Percentiles rank a stretch among this genome's conserved stretches.
These are phyloP conservation scores for Ardeotis arabs DNA, from an alignment of 2,113 vertebrate species.

Conservation along the genomic window DNA sequence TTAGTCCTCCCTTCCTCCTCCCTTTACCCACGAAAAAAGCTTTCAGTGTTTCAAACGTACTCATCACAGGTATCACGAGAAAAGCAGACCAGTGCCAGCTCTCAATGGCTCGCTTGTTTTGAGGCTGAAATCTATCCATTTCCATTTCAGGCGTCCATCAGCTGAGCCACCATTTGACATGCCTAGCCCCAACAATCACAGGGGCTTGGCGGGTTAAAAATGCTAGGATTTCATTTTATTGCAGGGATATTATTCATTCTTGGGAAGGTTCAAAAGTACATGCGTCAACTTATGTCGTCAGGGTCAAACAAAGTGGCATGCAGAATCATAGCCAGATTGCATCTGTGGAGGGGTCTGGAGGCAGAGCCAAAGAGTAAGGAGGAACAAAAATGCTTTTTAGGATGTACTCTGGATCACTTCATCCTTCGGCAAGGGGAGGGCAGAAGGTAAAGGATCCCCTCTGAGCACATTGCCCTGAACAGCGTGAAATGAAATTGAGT, in stretches of 20 bases:
- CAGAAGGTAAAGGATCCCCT: background rate
- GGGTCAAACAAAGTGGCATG: conserved; percentile 65
- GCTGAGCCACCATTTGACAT: background rate
- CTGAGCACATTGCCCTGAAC: background rate
- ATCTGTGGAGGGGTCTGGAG: background rate
- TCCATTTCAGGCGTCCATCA: background rate
- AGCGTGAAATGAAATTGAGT: background rate
- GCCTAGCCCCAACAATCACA: background rate
- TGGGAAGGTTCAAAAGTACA: conserved; percentile 71
- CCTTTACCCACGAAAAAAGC: background rate
- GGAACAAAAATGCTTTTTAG: background rate
- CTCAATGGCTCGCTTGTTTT: conserved; percentile 13
- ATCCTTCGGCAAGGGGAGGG: background rate
- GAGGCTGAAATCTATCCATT: background rate
- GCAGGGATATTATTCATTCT: conserved; percentile 69
- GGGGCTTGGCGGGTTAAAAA: conserved; percentile 53
- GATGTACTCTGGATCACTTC: background rate
- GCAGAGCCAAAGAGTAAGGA: background rate
- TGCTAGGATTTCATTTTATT: conserved; percentile 69
- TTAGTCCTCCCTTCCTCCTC: background rate
- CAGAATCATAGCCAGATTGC: conserved; percentile 41
- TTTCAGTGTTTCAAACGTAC: background rate
- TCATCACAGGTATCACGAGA: conserved; percentile 23
- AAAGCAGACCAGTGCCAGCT: background rate
- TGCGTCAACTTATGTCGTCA: conserved; percentile 58